Conservation (phyloP, 2,888 invertebrate genomes). For the Myopa testacea region DNA sequence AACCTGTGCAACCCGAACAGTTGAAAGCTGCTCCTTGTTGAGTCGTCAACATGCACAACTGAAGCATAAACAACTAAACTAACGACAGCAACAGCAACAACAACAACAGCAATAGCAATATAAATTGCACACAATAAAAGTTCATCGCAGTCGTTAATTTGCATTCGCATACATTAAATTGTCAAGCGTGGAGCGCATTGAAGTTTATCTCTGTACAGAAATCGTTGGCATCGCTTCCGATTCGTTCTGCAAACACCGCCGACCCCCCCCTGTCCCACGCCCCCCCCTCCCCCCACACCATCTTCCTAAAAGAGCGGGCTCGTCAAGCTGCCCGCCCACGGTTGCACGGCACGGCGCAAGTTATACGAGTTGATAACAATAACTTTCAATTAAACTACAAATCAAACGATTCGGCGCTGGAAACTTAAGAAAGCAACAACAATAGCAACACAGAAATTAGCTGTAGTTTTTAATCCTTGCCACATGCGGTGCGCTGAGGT, state of each 20-base stretch:
- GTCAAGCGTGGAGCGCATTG: constrained; percentile 16
- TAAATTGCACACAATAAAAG: constrained; percentile 16
- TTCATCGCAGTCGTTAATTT: constrained; percentile 25
- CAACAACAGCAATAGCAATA: constrained; percentile 9
- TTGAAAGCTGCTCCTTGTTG: too few species aligned
- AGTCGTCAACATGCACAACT: background rate
- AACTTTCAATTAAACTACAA: constrained; percentile 38
- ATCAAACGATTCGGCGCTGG: constrained; percentile 19
- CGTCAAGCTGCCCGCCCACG: too few species aligned
- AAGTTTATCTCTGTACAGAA: constrained; percentile 19
- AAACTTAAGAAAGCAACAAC: background rate
- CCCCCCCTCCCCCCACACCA: background rate
- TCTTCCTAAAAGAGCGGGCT: too few species aligned
- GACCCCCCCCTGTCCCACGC: background rate
- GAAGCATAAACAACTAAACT: too few species aligned
- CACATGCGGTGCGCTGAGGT: constrained; percentile 28
- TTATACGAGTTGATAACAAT: constrained; percentile 23
- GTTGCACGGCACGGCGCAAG: too few species aligned
- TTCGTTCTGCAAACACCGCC: background rate
- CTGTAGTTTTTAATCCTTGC: constrained; percentile 22
- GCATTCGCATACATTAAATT: constrained; percentile 35
- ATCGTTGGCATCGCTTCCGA: constrained; percentile 20
- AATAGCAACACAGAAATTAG: background rate
- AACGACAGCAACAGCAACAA: background rate
- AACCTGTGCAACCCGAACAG: too few species aligned